phyloP scores from a whole-genome alignment of 1,140 invertebrate genomes.

The Ceratosolen solmsi region DNA sequence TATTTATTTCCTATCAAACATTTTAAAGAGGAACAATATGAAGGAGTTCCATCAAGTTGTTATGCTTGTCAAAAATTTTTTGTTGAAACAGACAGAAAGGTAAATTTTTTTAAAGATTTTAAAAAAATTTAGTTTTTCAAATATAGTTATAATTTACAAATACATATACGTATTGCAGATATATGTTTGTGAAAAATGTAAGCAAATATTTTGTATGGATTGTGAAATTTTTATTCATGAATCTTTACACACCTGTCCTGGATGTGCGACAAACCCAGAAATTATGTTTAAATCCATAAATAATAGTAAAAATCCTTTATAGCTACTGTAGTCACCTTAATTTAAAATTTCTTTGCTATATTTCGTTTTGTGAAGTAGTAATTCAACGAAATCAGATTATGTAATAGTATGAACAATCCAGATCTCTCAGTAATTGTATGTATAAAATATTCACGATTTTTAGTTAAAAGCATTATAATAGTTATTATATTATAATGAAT shows the following conservation, averaged over 20 bases:
- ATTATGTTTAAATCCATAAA: conserved; percentile 69
- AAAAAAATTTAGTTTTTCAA: no score
- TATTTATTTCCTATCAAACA: conserved; percentile 94
- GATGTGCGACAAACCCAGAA: conserved; percentile 82
- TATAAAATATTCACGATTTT: no score
- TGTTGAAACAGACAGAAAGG: conserved; percentile 81
- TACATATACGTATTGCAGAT: conserved; percentile 75
- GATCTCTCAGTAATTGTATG: conserved; percentile 15
- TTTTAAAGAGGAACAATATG: conserved; percentile 82
- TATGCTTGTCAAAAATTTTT: conserved; percentile 83
- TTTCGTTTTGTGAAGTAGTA: conserved; percentile 39
- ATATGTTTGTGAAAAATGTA: conserved; percentile 86
- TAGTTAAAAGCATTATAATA: neutral
- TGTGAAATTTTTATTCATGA: conserved; percentile 97
- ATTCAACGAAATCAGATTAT: neutral
- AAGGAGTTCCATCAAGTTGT: conserved; percentile 75
- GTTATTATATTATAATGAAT: neutral
- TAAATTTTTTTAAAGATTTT: conserved; percentile 61
- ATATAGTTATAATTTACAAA: neutral
- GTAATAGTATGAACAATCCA: neutral
- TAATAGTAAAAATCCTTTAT: conserved; percentile 43
- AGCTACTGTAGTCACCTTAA: neutral
- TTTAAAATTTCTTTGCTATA: neutral
- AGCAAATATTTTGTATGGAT: conserved; percentile 89
- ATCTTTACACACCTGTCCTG: conserved; percentile 94